Percentiles rank a stretch among this genome's conserved stretches.
phyloP scores from a whole-genome alignment of 2,888 invertebrate species.

The Agonum fuliginosum region DNA sequence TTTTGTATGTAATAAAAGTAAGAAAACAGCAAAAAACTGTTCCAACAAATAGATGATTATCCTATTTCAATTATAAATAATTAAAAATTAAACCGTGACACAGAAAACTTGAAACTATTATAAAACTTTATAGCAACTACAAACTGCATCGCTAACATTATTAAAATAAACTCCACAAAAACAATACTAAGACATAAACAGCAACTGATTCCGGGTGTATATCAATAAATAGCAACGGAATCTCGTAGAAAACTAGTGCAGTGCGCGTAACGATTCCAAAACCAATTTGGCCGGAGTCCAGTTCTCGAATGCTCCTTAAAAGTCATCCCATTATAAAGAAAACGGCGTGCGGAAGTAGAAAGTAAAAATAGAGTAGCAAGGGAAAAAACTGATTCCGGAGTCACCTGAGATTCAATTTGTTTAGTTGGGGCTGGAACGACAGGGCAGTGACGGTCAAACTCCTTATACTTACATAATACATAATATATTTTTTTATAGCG shows the following conservation, averaged over 20 bases:
- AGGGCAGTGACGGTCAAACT: background rate
- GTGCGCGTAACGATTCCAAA: conserved; percentile 53
- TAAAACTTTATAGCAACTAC: background rate
- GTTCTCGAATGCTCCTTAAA: conserved; percentile 52
- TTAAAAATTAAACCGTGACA: background rate
- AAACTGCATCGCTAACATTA: conserved; percentile 20
- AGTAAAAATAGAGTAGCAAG: conserved; percentile 37
- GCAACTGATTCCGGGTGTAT: conserved; percentile 33
- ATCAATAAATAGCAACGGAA: conserved; percentile 28
- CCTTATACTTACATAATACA: too few relatives aligned
- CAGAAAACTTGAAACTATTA: background rate
- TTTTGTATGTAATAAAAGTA: too few relatives aligned
- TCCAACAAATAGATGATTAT: too few relatives aligned
- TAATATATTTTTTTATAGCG: too few relatives aligned
- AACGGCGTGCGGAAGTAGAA: conserved; percentile 53
- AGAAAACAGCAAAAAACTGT: too few relatives aligned
- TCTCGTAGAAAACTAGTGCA: conserved; percentile 15
- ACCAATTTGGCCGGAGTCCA: conserved; percentile 57
- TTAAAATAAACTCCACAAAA: conserved; percentile 18
- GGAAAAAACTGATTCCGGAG: conserved; percentile 43
- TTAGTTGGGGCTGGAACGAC: conserved; percentile 26
- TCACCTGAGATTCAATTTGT: conserved; percentile 59
- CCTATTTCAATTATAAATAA: background rate
- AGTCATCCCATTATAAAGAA: conserved; percentile 57
- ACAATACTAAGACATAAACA: conserved; percentile 24